Evolutionary conservation across 2,113 vertebrate genomes (phyloP).

Genomic region (Aepyceros melampus): DNA sequence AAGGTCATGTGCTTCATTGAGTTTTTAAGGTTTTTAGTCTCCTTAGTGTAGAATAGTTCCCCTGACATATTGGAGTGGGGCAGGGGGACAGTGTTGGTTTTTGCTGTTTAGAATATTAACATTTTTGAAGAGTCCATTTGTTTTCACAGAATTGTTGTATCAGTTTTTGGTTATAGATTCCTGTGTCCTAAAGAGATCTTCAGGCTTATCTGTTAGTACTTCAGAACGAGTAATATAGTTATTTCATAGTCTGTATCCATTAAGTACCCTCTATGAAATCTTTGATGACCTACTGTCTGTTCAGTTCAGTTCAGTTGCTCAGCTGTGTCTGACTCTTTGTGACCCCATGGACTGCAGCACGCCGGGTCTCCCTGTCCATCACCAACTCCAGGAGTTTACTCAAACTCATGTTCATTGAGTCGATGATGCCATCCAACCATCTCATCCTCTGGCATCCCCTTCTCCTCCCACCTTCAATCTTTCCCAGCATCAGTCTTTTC

Average conservation of each 20-base stretch:
- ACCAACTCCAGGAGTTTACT: background rate
- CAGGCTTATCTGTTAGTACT: background rate
- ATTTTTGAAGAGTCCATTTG: background rate
- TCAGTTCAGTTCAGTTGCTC: background rate
- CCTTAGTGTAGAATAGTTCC: background rate
- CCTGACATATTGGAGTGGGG: background rate
- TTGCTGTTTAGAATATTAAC: background rate
- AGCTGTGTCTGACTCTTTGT: background rate
- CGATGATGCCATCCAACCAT: background rate
- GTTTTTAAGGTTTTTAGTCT: background rate
- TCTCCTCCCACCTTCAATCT: background rate
- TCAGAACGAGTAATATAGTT: background rate
- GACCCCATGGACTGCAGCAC: background rate
- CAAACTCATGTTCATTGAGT: background rate
- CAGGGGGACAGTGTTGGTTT: background rate
- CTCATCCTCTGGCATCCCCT: background rate
- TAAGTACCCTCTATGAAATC: background rate
- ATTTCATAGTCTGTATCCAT: background rate
- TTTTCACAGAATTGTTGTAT: background rate
- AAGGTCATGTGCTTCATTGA: background rate
- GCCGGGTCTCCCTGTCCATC: background rate
- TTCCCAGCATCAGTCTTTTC: background rate
- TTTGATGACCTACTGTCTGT: background rate
- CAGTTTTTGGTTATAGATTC: background rate
- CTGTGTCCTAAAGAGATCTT: background rate